A percentile compares a stretch with the other conserved stretches of the same genome.
Conservation (phyloP, 1,140 invertebrate genomes). For the Nilaparvata lugens region DNA sequence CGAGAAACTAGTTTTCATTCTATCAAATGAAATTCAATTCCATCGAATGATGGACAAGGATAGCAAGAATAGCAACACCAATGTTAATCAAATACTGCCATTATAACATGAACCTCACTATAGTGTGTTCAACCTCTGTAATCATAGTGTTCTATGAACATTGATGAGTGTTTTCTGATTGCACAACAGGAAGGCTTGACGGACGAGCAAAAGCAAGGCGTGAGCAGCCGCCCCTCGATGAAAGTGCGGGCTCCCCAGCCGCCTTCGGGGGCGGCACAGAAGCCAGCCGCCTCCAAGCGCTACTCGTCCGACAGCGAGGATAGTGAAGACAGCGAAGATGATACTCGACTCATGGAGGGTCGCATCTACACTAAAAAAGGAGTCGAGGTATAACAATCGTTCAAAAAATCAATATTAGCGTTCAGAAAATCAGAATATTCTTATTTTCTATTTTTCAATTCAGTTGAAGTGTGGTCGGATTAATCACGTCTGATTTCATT, state of each 20-base stretch:
- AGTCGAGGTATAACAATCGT: slow-evolving; percentile 49
- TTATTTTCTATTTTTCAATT: neutral
- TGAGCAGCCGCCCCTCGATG: slow-evolving; percentile 1
- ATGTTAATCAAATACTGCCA: no score
- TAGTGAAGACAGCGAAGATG: slow-evolving; percentile 52
- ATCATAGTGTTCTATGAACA: no score
- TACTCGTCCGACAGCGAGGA: slow-evolving; percentile 40
- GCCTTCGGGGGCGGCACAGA: slow-evolving; percentile 20
- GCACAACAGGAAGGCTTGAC: slow-evolving; percentile 29
- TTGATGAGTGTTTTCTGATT: no score
- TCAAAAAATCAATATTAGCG: no score
- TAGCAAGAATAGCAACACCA: no score
- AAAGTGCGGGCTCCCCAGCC: slow-evolving; percentile 26
- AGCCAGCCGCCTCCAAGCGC: slow-evolving; percentile 25
- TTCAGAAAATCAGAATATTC: no score
- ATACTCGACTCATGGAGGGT: slow-evolving; percentile 64
- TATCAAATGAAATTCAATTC: no score
- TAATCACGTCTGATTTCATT: no score
- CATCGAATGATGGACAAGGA: no score
- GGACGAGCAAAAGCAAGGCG: slow-evolving; percentile 30
- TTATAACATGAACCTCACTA: no score
- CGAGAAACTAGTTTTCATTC: no score
- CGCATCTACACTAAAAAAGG: slow-evolving; percentile 65
- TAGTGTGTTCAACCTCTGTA: no score
- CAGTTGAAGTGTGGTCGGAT: neutral